These are phyloP conservation scores for Nematostella vectensis DNA, from an alignment of 92 coral and sea anemone species.

Conservation along the genomic window DNA sequence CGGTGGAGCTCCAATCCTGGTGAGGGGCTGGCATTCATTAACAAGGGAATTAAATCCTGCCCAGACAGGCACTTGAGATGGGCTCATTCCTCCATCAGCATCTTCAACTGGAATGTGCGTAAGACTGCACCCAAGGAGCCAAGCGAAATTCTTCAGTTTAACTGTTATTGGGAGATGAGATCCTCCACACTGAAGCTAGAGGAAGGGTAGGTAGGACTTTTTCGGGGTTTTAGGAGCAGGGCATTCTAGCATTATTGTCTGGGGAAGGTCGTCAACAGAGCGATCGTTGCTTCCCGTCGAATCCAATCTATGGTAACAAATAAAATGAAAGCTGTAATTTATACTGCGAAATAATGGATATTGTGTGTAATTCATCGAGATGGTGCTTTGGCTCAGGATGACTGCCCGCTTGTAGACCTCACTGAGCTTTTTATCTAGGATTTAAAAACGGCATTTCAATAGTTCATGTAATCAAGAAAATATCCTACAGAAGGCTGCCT, in stretches of 20 bases:
- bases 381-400: too few species aligned
- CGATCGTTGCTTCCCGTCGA: slow-evolving; percentile 19
- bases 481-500: not conserved
- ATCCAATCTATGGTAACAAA: slow-evolving; percentile 12
- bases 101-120: slow-evolving; percentile 14
- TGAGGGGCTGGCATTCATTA: slow-evolving; percentile 12
- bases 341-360: too few species aligned
- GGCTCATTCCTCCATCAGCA: slow-evolving; percentile 12
- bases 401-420: too few species aligned
- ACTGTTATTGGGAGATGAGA: slow-evolving; percentile 26
- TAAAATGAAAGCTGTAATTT: not conserved
- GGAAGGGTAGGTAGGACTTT: slow-evolving; percentile 21
- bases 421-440: too few species aligned
- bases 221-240: slow-evolving; percentile 27
- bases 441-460: not conserved
- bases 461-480: not conserved
- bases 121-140: slow-evolving; percentile 31
- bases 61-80: slow-evolving; percentile 29
- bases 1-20: slow-evolving; percentile 28
- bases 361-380: not conserved
- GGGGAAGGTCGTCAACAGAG: slow-evolving; percentile 26
- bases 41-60: slow-evolving; percentile 15
- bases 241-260: slow-evolving; percentile 29
- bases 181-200: slow-evolving; percentile 18
- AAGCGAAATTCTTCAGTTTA: slow-evolving; percentile 28